Conservation (phyloP, 2,797 vertebrate species). For the Myripristis jacobus region DNA sequence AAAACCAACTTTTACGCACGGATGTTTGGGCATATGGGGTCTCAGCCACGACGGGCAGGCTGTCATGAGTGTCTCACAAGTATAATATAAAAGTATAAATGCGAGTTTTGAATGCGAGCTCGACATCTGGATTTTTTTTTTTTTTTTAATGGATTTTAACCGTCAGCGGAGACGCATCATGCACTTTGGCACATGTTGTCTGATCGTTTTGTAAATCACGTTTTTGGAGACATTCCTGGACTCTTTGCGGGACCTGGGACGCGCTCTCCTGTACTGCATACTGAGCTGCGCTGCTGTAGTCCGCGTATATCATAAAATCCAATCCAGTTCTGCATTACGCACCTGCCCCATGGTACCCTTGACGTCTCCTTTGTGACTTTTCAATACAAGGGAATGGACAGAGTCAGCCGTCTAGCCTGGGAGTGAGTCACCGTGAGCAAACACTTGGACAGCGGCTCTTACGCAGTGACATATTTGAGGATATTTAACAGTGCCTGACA, state of each 20-base stretch:
- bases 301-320: neutral
- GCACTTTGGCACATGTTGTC: slow-evolving; percentile 24
- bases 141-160: slow-evolving; percentile 4
- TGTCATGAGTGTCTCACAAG: too few relatives aligned
- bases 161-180: slow-evolving; percentile 9
- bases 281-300: neutral
- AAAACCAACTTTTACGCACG: slow-evolving; percentile 69
- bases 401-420: slow-evolving; percentile 66
- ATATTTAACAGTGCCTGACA: slow-evolving; percentile 48
- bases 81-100: neutral
- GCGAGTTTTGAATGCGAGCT: neutral
- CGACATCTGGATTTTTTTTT: neutral
- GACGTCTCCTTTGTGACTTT: slow-evolving; percentile 45
- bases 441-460: slow-evolving; percentile 53
- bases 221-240: slow-evolving; percentile 28
- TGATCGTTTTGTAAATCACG: neutral
- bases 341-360: slow-evolving; percentile 41
- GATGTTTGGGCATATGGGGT: slow-evolving; percentile 47
- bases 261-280: neutral
- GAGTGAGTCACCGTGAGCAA: slow-evolving; percentile 71
- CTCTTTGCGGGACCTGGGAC: neutral
- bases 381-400: slow-evolving; percentile 45
- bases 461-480: slow-evolving; percentile 57
- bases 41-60: neutral
- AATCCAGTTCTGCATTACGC: slow-evolving; percentile 33